Conservation (phyloP, 1,140 invertebrate species). For the Aphelenchoides avenae region DNA sequence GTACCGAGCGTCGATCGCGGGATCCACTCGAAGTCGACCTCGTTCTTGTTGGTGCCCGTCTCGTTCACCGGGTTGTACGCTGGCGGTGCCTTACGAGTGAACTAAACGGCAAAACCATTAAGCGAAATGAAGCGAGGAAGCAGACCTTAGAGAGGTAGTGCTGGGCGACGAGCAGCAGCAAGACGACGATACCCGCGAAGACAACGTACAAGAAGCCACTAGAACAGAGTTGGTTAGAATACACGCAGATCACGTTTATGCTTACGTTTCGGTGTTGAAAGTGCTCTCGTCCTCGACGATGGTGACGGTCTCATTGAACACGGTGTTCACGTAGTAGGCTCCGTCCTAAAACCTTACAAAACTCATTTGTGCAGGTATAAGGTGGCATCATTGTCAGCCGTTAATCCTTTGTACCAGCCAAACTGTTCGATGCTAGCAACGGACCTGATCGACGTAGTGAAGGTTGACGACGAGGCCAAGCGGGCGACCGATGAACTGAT, state of each 20-base stretch:
- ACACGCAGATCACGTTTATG: too few species aligned
- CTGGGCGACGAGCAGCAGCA: slow-evolving; percentile 81
- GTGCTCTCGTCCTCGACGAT: slow-evolving; percentile 93
- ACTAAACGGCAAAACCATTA: slow-evolving; percentile 27
- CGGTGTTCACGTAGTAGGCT: slow-evolving; percentile 74
- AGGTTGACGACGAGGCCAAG: slow-evolving; percentile 90
- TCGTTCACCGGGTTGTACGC: too few species aligned
- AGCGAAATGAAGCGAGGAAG: slow-evolving; percentile 60
- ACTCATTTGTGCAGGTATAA: slow-evolving; percentile 2
- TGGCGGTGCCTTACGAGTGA: slow-evolving; percentile 65
- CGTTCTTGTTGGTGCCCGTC: slow-evolving; percentile 71
- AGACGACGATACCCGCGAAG: slow-evolving; percentile 78
- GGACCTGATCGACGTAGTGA: slow-evolving; percentile 76
- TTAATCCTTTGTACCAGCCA: background rate
- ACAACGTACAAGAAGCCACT: slow-evolving; percentile 87
- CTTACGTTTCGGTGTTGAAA: slow-evolving; percentile 87
- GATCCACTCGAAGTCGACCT: slow-evolving; percentile 93
- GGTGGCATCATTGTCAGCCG: background rate
- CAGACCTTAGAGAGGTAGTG: slow-evolving; percentile 74
- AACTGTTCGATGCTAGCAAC: slow-evolving; percentile 63
- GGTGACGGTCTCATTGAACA: slow-evolving; percentile 97
- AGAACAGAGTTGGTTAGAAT: background rate
- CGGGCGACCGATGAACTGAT: slow-evolving; percentile 86
- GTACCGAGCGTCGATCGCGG: slow-evolving; percentile 75
- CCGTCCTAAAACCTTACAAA: slow-evolving; percentile 65